Percentiles rank a stretch among this genome's conserved stretches.
These are phyloP conservation scores for Euura saliciscinereae DNA, from an alignment of 1,140 invertebrate genomes.

Conservation along the genomic window DNA sequence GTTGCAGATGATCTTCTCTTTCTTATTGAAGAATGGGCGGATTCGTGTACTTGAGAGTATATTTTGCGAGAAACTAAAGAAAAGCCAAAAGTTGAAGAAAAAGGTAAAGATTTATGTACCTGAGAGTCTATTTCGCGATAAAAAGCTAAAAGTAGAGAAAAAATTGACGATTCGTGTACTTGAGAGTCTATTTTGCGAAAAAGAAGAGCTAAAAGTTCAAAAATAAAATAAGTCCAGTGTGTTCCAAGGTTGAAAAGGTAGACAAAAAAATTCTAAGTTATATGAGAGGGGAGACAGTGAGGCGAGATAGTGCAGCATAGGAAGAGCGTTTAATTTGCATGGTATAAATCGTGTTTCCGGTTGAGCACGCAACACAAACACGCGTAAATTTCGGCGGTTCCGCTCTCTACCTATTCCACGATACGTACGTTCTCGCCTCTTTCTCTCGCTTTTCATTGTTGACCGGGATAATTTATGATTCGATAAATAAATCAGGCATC, in stretches of 20 bases:
- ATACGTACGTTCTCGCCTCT: background rate
- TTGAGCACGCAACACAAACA: constrained; percentile 57
- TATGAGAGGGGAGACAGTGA: background rate
- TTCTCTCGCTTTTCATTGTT: constrained; percentile 36
- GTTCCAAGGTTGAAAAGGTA: no score
- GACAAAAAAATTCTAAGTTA: background rate
- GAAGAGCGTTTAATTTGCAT: constrained; percentile 56
- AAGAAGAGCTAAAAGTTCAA: no score
- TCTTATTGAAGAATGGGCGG: no score
- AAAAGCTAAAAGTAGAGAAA: no score
- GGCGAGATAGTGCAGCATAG: constrained; percentile 19
- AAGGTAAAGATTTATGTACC: no score
- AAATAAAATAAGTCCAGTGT: no score
- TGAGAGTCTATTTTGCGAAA: no score
- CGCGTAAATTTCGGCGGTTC: constrained; percentile 44
- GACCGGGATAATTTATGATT: constrained; percentile 53
- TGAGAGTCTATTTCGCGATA: no score
- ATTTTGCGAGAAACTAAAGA: no score
- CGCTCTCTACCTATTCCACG: background rate
- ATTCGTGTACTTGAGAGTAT: no score
- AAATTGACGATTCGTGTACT: no score
- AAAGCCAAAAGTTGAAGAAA: background rate
- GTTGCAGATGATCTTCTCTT: no score
- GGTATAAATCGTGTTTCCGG: constrained; percentile 58
- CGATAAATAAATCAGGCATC: constrained; percentile 52